Base-by-base conservation (phyloP, 2,888 invertebrate species). In the Margaritifera margaritifera region DNA sequence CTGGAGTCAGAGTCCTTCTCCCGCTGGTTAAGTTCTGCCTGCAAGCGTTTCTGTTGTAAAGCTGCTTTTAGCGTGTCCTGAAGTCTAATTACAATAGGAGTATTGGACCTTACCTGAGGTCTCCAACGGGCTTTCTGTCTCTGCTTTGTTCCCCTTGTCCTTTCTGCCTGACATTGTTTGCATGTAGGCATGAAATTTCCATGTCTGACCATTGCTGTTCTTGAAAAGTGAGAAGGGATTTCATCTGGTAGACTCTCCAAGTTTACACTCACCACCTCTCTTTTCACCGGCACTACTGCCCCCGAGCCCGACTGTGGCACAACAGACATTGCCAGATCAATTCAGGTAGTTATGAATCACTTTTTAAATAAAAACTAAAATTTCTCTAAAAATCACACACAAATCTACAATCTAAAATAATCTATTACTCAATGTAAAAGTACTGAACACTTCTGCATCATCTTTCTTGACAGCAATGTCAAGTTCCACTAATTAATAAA, bases 21-120 rank as follows among this genome's bases (percentile, higher is more conserved):
- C n/a, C 62, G 65, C 57, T 77, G 65, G 58, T 70, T 59, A 57
- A 74, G 69, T 66, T 80, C 80, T 19, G 77, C 72, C 55, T 78
- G 79, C 65, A 75, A 78, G 69, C 82, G 83, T 66, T 79, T 79
- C 62, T 83, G 79, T 58, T 78, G 80, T n/a, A 82, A 71, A n/a
- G 83, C 81, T 25, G 80, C 80, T 57, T 81, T 79, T 53, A 87
- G 61, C 1, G 84, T 83, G 67, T 87, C 87, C 64, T 84, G 84
- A 55, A 87, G 72, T 65, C 84, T 84, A 56, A 87, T 86, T 20
- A 87, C 84, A 64, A 87, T 85, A 15, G 87, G 87, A 6, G 82
- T 83, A 60, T 85, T 85, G 42, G 85, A 77, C 62, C 85, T 82
- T 42, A 65, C 61, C 18, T 71, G 78, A 57, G 77, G 81, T 61